Evolutionary conservation across 2,113 vertebrate genomes (phyloP).

Genomic region (Mustela lutreola): DNA sequence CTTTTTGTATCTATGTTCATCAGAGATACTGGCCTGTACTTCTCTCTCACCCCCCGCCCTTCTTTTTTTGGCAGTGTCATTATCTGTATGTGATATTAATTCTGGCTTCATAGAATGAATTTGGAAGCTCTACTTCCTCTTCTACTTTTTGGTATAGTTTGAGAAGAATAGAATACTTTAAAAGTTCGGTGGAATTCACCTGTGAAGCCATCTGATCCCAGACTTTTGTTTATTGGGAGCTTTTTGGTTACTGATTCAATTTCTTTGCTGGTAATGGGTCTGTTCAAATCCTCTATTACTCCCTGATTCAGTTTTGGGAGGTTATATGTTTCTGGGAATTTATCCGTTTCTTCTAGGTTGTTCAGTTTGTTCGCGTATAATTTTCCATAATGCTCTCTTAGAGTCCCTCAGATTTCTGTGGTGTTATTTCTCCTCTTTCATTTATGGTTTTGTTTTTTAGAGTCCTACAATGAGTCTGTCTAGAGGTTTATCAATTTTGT

Average conservation of each 20-base stretch:
- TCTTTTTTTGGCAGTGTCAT: not conserved
- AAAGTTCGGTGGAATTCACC: not conserved
- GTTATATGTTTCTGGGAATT: not conserved
- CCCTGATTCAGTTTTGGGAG: not conserved
- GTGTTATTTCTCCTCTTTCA: not conserved
- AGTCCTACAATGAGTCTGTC: not conserved
- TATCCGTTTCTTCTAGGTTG: not conserved
- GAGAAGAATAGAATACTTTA: not conserved
- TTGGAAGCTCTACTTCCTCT: not conserved
- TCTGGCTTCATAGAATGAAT: not conserved
- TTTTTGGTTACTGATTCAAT: not conserved
- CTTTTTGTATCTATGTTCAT: not conserved
- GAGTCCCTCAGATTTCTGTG: not conserved
- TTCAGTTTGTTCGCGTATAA: not conserved
- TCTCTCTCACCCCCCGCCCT: not conserved
- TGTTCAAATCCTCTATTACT: not conserved
- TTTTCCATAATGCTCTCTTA: not conserved
- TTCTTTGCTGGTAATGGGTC: not conserved
- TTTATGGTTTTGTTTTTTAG: not conserved
- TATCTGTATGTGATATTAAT: not conserved
- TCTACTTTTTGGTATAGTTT: not conserved
- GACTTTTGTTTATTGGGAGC: not conserved
- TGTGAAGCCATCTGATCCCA: not conserved
- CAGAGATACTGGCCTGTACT: not conserved
- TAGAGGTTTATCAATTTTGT: not conserved